Base-by-base conservation (phyloP, 1,140 invertebrate species). In the Pseudomyrmex pallidus region DNA sequence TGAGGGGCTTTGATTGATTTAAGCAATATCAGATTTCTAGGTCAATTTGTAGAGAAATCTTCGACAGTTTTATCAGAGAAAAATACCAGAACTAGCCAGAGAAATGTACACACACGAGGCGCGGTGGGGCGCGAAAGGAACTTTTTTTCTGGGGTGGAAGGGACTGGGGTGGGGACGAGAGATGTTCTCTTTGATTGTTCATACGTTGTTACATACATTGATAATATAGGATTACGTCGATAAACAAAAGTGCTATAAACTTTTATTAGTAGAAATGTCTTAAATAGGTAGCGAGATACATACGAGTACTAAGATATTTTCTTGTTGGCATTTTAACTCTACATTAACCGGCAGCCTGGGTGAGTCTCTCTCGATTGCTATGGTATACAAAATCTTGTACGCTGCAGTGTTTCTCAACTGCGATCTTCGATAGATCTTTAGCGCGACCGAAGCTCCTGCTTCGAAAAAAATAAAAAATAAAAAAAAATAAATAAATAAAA, bases 1-100 rank as follows among this genome's bases (percentile, higher is more conserved):
- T 94, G 93, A 94, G 93, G 92, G 94, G 94, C 94, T 93, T 91
- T 92, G 85, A 91, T 93, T 92, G 92, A 93, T 92, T 93, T 91
- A 94, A 94, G 93, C 91, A 94, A 94, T 94, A 94, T 94, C 93
- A 92, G 91, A 94, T 93, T 94, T 93, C 91, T 94, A 94, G 93
- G 93, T 94, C 93, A 93, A 94, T 94, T 94, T 94, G 87, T 94
- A 94, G 90, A 90, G 63, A 86, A 92, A 91, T 90, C 87, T 87
- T 84, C 84, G 85, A 90, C 72, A 86, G 64, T 86, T 87, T 35
- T 89, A 87, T 85, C 68, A 59, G 80, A 86, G 46, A 80, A 35
- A 35, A 74, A 76, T 70, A 68, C 85, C 85, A 80, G 67, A 77
- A 84, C 52, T 73, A 78, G 54, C 20, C 56, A 77, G 22, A 50